Conservation (phyloP, 2,113 vertebrate genomes). For the Talpa occidentalis region DNA sequence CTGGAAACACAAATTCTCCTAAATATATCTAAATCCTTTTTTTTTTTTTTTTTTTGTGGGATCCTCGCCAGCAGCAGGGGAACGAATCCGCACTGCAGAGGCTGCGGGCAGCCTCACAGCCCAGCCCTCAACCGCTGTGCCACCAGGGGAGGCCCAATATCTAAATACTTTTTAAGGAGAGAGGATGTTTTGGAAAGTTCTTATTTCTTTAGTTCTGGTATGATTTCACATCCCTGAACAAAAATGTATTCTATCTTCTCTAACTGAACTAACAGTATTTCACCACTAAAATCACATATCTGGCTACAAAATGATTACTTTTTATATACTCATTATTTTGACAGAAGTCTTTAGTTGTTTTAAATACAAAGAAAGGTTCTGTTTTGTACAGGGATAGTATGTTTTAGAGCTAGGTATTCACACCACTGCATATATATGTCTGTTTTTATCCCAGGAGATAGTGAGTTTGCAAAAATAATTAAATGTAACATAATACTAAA, state of each 20-base stretch:
- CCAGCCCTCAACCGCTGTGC: no score
- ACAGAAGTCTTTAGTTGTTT: neutral
- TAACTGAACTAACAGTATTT: neutral
- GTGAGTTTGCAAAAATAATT: neutral
- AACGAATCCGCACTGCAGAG: no score
- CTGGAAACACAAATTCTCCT: slow-evolving; percentile 1
- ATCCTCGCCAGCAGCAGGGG: no score
- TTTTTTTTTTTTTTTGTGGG: no score
- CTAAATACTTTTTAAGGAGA: neutral
- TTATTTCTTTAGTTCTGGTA: neutral
- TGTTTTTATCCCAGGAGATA: neutral
- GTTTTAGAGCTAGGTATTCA: neutral
- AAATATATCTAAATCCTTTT: neutral
- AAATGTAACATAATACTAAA: neutral
- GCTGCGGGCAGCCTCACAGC: no score
- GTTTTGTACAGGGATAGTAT: neutral
- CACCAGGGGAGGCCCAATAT: no score
- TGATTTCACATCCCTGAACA: neutral
- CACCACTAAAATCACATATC: neutral
- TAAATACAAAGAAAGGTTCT: neutral
- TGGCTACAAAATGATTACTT: neutral
- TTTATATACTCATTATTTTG: neutral
- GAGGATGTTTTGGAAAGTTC: neutral
- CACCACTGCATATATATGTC: neutral
- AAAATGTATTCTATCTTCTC: neutral